Evolutionary conservation across 2,113 vertebrate species (phyloP).

Genomic region (Polyodon spathula): DNA sequence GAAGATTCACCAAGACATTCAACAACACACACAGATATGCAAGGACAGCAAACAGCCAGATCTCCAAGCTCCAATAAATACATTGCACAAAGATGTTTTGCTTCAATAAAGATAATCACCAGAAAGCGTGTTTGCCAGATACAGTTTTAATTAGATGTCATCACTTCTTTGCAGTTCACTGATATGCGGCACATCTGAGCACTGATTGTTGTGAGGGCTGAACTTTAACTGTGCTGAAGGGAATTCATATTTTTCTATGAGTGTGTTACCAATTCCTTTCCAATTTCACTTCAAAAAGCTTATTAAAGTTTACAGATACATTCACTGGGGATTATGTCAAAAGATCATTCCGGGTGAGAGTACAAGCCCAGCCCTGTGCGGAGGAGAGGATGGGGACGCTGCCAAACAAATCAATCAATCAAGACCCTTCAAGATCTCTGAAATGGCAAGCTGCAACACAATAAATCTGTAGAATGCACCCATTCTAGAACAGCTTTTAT

Average conservation of each 20-base stretch:
- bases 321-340: neutral
- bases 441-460: too few relatives aligned
- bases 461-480: too few relatives aligned
- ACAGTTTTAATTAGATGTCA: conserved; percentile 16
- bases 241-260: conserved; percentile 3
- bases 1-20: too few relatives aligned
- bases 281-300: conserved; percentile 5
- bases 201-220: conserved; percentile 8
- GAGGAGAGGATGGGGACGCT: neutral
- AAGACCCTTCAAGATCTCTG: conserved; percentile 3
- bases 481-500: too few relatives aligned
- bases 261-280: conserved; percentile 4
- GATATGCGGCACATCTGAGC: conserved; percentile 15
- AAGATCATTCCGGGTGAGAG: conserved; percentile 3
- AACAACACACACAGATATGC: neutral
- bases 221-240: conserved; percentile 1
- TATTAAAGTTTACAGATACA: conserved; percentile 6
- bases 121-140: conserved; percentile 10
- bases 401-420: neutral
- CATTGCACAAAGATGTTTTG: conserved; percentile 8
- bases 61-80: conserved; percentile 9
- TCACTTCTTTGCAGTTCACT: conserved; percentile 11
- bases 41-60: conserved; percentile 1
- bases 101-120: conserved; percentile 9
- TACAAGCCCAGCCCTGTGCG: conserved; percentile 5